A percentile compares a stretch with the other conserved stretches of the same genome.
phyloP scores from a whole-genome alignment of 2,113 vertebrate genomes.

The Bubo blakistoni region DNA sequence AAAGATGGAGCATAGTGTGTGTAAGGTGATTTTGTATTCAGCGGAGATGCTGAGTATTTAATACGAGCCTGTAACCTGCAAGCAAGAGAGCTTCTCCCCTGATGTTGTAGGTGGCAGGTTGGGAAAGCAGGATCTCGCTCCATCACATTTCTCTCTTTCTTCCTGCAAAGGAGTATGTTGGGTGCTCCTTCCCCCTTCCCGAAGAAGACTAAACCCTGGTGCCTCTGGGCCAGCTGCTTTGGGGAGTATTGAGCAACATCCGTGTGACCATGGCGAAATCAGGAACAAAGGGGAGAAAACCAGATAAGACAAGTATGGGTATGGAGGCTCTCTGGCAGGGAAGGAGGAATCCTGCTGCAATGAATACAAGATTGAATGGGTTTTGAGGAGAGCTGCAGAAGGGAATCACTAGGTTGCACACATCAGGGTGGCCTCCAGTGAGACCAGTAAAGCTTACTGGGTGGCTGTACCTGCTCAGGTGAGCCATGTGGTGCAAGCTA shows the following conservation, averaged over 20 bases:
- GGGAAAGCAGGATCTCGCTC: not conserved
- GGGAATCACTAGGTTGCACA: too few species aligned
- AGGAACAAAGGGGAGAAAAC: not conserved
- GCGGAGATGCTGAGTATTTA: not conserved
- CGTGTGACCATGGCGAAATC: rapidly evolving
- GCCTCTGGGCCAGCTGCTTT: not conserved
- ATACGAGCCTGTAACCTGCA: not conserved
- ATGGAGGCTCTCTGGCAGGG: not conserved
- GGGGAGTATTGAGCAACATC: not conserved
- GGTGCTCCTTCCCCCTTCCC: not conserved
- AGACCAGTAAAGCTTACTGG: not conserved
- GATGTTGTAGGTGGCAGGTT: rapidly evolving
- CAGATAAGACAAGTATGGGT: rapidly evolving
- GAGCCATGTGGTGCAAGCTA: not conserved
- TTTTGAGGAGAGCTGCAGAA: not conserved
- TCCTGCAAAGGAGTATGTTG: not conserved
- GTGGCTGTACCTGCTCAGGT: not conserved
- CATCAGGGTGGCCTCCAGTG: not conserved
- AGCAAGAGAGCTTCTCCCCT: not conserved
- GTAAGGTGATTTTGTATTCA: not conserved
- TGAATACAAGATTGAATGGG: rapidly evolving
- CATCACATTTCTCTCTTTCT: not conserved
- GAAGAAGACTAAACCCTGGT: not conserved
- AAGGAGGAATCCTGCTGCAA: not conserved
- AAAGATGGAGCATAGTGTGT: not conserved